phyloP scores from a whole-genome alignment of 1,140 invertebrate species.

The Hylaeus anthracinus region DNA sequence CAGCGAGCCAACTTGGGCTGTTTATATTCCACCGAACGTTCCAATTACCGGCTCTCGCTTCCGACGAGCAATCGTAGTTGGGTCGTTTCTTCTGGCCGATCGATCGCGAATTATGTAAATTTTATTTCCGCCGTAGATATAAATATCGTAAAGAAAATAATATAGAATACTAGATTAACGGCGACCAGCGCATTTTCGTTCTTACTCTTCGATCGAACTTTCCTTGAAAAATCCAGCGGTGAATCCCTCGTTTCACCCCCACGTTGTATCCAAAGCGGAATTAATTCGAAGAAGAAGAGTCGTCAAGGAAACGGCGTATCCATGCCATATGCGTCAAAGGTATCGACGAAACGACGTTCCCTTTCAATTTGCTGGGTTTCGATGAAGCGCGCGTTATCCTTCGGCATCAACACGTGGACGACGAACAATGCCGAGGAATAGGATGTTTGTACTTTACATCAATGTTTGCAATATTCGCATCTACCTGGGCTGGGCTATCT shows the following conservation, averaged over 20 bases:
- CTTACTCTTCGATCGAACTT: too few relatives aligned
- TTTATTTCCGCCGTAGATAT: too few relatives aligned
- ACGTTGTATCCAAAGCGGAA: neutral
- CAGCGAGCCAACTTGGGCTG: conserved; percentile 3
- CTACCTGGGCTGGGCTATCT: too few relatives aligned
- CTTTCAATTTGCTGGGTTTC: neutral
- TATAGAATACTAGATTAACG: too few relatives aligned
- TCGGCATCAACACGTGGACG: neutral
- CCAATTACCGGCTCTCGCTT: neutral
- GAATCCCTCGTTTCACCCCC: too few relatives aligned
- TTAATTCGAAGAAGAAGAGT: conserved; percentile 20
- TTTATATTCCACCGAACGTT: conserved; percentile 9
- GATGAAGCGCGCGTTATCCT: neutral
- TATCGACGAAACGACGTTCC: conserved; percentile 2
- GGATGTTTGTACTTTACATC: conserved; percentile 1
- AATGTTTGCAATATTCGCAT: neutral
- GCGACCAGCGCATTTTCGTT: too few relatives aligned
- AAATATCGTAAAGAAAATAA: too few relatives aligned
- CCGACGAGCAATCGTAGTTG: neutral
- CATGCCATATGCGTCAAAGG: neutral
- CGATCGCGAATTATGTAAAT: neutral
- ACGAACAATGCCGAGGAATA: neutral
- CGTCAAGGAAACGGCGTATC: conserved; percentile 2
- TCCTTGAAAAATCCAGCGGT: too few relatives aligned
- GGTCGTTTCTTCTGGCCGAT: neutral